Evolutionary conservation across 1,140 invertebrate species (phyloP), one percentile per base, ranked within the genome.

Genomic region (Macrobrachium nipponense): DNA sequence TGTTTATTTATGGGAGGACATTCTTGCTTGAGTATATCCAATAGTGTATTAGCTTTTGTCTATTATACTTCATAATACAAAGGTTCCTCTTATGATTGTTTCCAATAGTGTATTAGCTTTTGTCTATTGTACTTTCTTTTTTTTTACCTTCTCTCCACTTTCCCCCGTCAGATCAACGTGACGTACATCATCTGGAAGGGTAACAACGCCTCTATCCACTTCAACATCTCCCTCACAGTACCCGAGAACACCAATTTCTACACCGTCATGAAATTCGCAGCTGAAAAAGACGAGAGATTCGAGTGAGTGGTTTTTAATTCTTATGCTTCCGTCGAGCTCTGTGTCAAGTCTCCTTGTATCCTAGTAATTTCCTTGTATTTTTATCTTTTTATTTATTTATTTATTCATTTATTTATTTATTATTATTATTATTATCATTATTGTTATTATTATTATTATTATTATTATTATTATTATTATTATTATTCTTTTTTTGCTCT

Each of bases 111-210:
- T 51, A 27, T 77, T 44, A 36, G 51, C 75, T 44, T 17, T 58
- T 58, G 18, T 36, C 5, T 70, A 5, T 36, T 70, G 20, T 36
- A 23, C 66, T 36, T 70, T 10, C 66, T 36, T 20, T 70, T 10
- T 36, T n/a, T 20, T 20, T 1, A 20, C 66, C 11, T 70, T 36
- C 66, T n/a, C 5, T 20, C 5, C 5, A 14, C n/a, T 27, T 27
- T 44, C 70, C 23, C 20, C 70, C 18, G 17, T 27, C 88, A 89
- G 89, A 82, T 88, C 1, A 95, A 94, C 77, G 94, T 96, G 70
- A 95, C 95, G 0, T 97, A 97, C 90, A 96, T 95, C 0, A 92
- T 97, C 7, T 97, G 96, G 96, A 94, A 97, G 8, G 95, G 95
- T 68, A 95, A 94, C 78, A 95, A 96, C 89, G 94, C 96, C 12